These are phyloP conservation scores for Melanotaenia maccullochi DNA, from an alignment of 2,797 vertebrate genomes.

Conservation along the genomic window DNA sequence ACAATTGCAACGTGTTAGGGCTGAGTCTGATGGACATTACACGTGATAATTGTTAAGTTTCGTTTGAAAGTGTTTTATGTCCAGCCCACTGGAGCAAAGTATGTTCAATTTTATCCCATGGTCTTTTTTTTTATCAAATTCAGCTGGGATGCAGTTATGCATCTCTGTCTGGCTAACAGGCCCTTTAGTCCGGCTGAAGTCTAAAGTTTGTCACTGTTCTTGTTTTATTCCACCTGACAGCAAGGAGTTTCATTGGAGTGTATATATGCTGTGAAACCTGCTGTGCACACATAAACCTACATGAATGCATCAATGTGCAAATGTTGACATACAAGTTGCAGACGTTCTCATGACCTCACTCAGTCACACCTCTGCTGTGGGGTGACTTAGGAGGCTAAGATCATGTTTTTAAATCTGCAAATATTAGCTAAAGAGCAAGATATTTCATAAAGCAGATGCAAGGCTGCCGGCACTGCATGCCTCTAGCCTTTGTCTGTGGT, in stretches of 20 bases:
- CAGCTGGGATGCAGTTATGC: conserved; percentile 9
- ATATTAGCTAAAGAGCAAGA: conserved; percentile 58
- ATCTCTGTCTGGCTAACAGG: conserved; percentile 14
- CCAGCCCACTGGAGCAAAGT: neutral
- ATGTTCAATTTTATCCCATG: conserved; percentile 5
- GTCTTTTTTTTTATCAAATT: conserved; percentile 24
- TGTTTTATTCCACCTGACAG: conserved; percentile 57
- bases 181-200: conserved; percentile 22
- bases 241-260: conserved; percentile 58
- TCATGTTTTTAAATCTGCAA: conserved; percentile 66
- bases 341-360: conserved; percentile 49
- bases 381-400: conserved; percentile 40
- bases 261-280: conserved; percentile 23
- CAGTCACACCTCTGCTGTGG: conserved; percentile 47
- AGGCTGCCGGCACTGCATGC: conserved; percentile 23
- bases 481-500: conserved; percentile 38
- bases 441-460: conserved; percentile 30
- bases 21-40: conserved; percentile 22
- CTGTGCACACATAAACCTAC: conserved; percentile 22
- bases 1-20: conserved; percentile 24
- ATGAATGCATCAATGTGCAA: conserved; percentile 31
- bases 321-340: conserved; percentile 24
- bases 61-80: conserved; percentile 26
- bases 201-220: conserved; percentile 22
- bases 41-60: conserved; percentile 16